Conservation (phyloP, 2,888 invertebrate genomes). For the Caenorhabditis afra region DNA sequence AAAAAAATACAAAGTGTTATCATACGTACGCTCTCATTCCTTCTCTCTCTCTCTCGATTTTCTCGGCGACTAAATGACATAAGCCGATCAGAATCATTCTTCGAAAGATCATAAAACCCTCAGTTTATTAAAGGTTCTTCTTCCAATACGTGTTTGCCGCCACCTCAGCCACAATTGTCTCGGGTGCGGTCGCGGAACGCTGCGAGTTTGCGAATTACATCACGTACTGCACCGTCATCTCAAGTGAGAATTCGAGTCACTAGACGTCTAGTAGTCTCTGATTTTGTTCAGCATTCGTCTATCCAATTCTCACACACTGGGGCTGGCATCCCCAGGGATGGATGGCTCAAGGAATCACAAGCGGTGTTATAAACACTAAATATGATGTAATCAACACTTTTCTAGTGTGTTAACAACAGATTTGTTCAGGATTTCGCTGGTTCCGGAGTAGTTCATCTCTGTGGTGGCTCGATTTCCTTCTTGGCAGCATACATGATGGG, state of each 20-base stretch:
- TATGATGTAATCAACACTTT: constrained; percentile 60
- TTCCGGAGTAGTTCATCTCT: constrained; percentile 83
- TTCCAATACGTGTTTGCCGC: constrained; percentile 84
- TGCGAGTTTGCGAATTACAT: constrained; percentile 83
- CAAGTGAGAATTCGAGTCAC: constrained; percentile 80
- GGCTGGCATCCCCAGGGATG: constrained; percentile 76
- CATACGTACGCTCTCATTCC: no score
- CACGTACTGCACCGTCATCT: constrained; percentile 83
- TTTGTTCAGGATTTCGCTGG: constrained; percentile 83
- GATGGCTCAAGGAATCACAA: constrained; percentile 72
- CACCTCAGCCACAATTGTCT: constrained; percentile 83
- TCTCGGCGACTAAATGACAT: constrained; percentile 44
- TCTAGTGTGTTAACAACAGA: not conserved
- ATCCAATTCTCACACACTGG: constrained; percentile 78
- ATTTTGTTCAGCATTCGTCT: constrained; percentile 68
- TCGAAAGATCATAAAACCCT: constrained; percentile 20
- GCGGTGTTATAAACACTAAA: constrained; percentile 63
- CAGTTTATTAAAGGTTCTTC: constrained; percentile 78
- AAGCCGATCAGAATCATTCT: constrained; percentile 30
- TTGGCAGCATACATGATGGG: constrained; percentile 82
- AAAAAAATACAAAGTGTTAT: constrained; percentile 35
- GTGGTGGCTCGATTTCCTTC: constrained; percentile 77
- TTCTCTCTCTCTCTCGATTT: constrained; percentile 1
- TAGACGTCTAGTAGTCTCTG: constrained; percentile 14
- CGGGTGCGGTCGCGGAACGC: constrained; percentile 83